Base-by-base conservation (phyloP, 2,888 invertebrate genomes). In the Harpalus rufipes region DNA sequence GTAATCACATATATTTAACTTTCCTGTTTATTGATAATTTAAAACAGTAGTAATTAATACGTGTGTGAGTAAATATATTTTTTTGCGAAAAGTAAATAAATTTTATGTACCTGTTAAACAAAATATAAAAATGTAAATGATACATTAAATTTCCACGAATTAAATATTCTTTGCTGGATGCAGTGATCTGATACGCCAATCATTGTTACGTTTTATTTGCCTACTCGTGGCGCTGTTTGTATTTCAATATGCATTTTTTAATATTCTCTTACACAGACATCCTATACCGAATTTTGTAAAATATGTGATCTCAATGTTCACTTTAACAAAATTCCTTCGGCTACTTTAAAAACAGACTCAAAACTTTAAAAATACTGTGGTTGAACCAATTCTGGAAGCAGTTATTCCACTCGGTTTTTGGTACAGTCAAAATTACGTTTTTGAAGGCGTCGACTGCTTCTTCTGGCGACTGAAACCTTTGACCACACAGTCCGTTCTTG, bases 21-120 rank as follows among this genome's bases (percentile, higher is more conserved):
- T 80, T 59, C 25, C 80, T 81, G 81, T 81, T 81, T 81, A 72
- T 81, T 81, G 81, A 81, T 68, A 81, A 81, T 63, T 81, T 81
- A 51, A 81, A 81, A 81, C 81, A 56, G 81, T 81, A 10, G 81
- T 81, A 81, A 81, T 81, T 81, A 81, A 81, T 81, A 81, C 81
- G 81, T 68, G 81, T 68, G 68, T 56, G 81, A 68, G 81, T 81
- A 81, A 81, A 81, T 81, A 81, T 72, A 16, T 80, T 80, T 61
- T 80, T 80, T 80, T 44, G 18, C 59, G 41, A 39, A 80, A 80
- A 41, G 80, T 80, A 80, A 80, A 80, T 80, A 80, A 59, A 61
- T 61, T 80, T 80, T 80, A 61, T 80, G 80, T 80, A 80, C 63
- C 44, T 61, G 41, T 78, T 78, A 78, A 78, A 78, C 78, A 78